A percentile compares a stretch with the other conserved stretches of the same genome.
Evolutionary conservation across 2,888 invertebrate species (phyloP).

Genomic region (Timema cristinae): DNA sequence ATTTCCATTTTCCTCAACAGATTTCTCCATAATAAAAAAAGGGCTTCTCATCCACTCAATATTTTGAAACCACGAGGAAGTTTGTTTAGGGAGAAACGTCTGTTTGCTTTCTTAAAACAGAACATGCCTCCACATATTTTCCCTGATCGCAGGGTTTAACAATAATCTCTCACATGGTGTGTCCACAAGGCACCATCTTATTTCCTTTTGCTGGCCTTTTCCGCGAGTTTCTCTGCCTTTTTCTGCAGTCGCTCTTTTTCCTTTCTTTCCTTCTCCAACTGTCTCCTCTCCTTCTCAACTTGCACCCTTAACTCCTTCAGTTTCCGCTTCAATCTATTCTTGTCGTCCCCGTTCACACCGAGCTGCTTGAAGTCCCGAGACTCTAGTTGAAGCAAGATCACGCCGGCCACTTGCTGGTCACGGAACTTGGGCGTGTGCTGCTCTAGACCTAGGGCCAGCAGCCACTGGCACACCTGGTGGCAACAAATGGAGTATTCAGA

Average conservation of each 20-base stretch:
- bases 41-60: too few species aligned
- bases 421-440: slow-evolving; percentile 84
- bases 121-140: neutral
- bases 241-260: slow-evolving; percentile 79
- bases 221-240: slow-evolving; percentile 79
- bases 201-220: slow-evolving; percentile 43
- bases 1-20: too few species aligned
- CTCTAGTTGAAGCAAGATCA: slow-evolving; percentile 79
- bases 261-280: slow-evolving; percentile 79
- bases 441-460: slow-evolving; percentile 74
- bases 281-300: slow-evolving; percentile 65
- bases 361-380: slow-evolving; percentile 87
- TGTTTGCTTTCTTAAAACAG: too few species aligned
- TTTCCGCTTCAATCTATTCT: slow-evolving; percentile 76
- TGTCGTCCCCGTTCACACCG: slow-evolving; percentile 74
- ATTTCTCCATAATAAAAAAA: too few species aligned
- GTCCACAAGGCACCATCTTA: slow-evolving; percentile 4
- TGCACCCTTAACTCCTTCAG: slow-evolving; percentile 77
- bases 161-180: slow-evolving; percentile 5
- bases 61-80: too few species aligned
- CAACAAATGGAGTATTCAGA: neutral
- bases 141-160: neutral
- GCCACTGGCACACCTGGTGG: slow-evolving; percentile 90
- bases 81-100: too few species aligned
- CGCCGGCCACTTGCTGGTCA: slow-evolving; percentile 84